Evolutionary conservation across 2,888 invertebrate genomes (phyloP).

Genomic region (Aphodius sticticus): DNA sequence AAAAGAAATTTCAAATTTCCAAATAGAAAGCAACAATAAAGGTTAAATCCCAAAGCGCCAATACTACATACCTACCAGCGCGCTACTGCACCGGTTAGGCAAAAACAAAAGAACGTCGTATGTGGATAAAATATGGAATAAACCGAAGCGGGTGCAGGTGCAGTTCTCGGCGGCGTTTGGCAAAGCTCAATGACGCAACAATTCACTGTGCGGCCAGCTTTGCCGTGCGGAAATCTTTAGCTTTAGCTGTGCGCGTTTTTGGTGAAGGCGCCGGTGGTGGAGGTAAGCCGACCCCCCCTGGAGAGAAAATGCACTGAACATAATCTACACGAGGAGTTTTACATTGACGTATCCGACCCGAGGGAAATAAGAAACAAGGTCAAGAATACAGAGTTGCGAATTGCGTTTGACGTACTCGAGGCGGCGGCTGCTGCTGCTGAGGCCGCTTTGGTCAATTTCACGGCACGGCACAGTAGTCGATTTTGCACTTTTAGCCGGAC

Average conservation of each 20-base stretch:
- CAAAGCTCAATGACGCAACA: not conserved
- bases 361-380: conserved; percentile 23
- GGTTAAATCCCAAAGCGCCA: not conserved
- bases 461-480: too few species aligned
- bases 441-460: not conserved
- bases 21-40: not conserved
- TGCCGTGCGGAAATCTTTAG: conserved; percentile 4
- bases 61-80: not conserved
- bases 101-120: not conserved
- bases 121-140: not conserved
- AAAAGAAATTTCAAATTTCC: not conserved
- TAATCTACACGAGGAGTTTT: conserved; percentile 21
- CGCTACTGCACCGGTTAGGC: not conserved
- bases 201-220: conserved; percentile 5
- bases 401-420: conserved; percentile 7
- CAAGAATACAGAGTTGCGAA: conserved; percentile 10
- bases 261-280: not conserved
- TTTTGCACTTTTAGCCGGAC: too few species aligned
- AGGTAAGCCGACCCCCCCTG: conserved; percentile 11
- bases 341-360: conserved; percentile 18
- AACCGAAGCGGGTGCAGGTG: conserved; percentile 10
- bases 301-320: conserved; percentile 12
- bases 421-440: not conserved
- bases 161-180: conserved; percentile 10
- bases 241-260: not conserved